These are phyloP conservation scores for Parapristionchus giblindavisi DNA, from an alignment of 2,888 invertebrate genomes.

Conservation along the genomic window DNA sequence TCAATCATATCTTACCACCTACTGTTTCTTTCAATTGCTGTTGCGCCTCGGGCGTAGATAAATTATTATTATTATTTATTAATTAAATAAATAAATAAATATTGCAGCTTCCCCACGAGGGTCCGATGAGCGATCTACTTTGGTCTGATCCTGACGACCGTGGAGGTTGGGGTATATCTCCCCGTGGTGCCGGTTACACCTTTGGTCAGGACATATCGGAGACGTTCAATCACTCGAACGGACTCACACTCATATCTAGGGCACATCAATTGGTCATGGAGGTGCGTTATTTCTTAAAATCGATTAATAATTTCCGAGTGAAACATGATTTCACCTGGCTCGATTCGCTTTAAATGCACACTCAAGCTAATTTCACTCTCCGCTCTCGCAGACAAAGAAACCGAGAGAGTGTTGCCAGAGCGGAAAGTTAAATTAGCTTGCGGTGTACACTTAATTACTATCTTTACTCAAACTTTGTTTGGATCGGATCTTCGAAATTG, in stretches of 20 bases:
- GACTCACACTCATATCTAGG: conserved; percentile 94
- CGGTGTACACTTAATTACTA: too few relatives aligned
- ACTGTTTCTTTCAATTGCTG: too few relatives aligned
- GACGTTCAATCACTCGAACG: conserved; percentile 99
- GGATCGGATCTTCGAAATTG: too few relatives aligned
- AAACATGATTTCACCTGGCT: too few relatives aligned
- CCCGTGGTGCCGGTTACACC: conserved; percentile 94
- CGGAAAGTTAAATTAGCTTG: too few relatives aligned
- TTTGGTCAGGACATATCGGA: conserved; percentile 99
- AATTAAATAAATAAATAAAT: not conserved
- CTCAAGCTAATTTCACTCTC: too few relatives aligned
- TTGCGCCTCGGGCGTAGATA: too few relatives aligned
- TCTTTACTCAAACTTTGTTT: too few relatives aligned
- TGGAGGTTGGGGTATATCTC: conserved; percentile 99
- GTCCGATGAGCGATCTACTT: conserved; percentile 98
- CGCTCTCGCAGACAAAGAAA: too few relatives aligned
- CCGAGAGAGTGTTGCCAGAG: too few relatives aligned
- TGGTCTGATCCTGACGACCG: conserved; percentile 99
- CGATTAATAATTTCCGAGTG: not conserved
- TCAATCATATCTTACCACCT: too few relatives aligned
- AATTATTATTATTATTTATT: not conserved
- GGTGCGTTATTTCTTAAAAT: conserved; percentile 77
- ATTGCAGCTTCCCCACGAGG: conserved; percentile 71
- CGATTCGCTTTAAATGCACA: too few relatives aligned
- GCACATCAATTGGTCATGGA: conserved; percentile 99